Conservation (phyloP, 1,140 invertebrate species). For the Zophobas atratus region DNA sequence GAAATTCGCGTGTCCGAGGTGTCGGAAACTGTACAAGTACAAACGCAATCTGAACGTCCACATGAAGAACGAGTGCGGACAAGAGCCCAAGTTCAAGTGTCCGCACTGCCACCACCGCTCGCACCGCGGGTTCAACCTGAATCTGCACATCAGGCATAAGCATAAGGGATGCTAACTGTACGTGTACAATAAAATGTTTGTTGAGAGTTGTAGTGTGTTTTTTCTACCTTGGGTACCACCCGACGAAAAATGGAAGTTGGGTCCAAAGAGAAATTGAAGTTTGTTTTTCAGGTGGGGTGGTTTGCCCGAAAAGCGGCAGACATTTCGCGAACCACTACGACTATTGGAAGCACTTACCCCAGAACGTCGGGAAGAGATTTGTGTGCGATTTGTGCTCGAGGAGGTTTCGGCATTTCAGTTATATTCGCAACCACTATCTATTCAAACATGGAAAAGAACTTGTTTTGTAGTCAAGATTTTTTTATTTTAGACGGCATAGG, state of each 20-base stretch:
- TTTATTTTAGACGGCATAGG: too few species aligned
- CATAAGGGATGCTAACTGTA: slow-evolving; percentile 28
- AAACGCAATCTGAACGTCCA: slow-evolving; percentile 55
- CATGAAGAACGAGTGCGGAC: slow-evolving; percentile 57
- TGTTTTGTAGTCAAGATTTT: neutral
- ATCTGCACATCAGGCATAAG: slow-evolving; percentile 48
- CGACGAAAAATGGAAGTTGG: too few species aligned
- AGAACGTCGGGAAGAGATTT: slow-evolving; percentile 58
- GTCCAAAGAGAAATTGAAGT: neutral
- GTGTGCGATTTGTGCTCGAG: slow-evolving; percentile 50
- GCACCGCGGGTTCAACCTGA: slow-evolving; percentile 54
- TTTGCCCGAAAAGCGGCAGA: slow-evolving; percentile 50
- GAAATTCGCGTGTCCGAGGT: slow-evolving; percentile 48
- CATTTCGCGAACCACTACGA: slow-evolving; percentile 58
- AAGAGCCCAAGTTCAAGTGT: slow-evolving; percentile 50
- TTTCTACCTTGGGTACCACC: too few species aligned
- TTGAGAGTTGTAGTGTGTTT: too few species aligned
- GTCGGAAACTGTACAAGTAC: slow-evolving; percentile 55
- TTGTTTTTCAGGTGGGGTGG: slow-evolving; percentile 28
- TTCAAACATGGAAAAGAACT: slow-evolving; percentile 40
- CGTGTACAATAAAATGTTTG: neutral
- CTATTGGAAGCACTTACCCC: slow-evolving; percentile 52
- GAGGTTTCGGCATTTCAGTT: slow-evolving; percentile 51
- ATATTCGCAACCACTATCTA: slow-evolving; percentile 48
- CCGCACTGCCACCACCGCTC: slow-evolving; percentile 51